Percentiles rank a stretch among this genome's conserved stretches.
Conservation (phyloP, 2,888 invertebrate species). For the Chrysodeixis includens region DNA sequence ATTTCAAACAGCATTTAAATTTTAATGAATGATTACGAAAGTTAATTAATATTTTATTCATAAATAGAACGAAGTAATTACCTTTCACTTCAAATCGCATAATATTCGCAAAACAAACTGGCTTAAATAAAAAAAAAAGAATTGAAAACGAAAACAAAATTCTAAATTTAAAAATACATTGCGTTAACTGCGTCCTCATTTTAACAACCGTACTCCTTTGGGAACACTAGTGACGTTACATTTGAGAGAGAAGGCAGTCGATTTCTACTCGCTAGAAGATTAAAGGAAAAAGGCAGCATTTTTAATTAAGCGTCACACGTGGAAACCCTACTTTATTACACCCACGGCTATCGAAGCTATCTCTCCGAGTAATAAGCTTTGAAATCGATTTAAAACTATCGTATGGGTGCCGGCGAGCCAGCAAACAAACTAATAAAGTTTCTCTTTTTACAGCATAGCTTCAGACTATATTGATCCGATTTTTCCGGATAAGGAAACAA, state of each 20-base stretch:
- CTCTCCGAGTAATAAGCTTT: constrained; percentile 52
- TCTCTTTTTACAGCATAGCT: constrained; percentile 45
- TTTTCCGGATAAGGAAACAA: constrained; percentile 41
- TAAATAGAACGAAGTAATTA: background rate
- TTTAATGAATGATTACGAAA: too few species aligned
- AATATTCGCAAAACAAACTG: background rate
- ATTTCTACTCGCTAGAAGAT: background rate
- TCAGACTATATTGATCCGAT: constrained; percentile 44
- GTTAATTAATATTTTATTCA: background rate
- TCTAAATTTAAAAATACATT: background rate
- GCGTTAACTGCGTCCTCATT: background rate
- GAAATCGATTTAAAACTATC: constrained; percentile 60
- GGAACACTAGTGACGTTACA: background rate
- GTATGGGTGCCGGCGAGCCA: constrained; percentile 38
- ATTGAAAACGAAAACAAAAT: background rate
- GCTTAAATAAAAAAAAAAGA: background rate
- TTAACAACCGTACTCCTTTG: constrained; percentile 2
- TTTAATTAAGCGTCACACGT: constrained; percentile 36
- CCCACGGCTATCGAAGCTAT: constrained; percentile 24
- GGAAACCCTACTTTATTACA: constrained; percentile 25
- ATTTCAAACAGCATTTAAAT: background rate
- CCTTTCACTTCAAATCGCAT: background rate
- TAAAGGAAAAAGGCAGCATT: constrained; percentile 10
- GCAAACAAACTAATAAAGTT: constrained; percentile 59
- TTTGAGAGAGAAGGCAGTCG: background rate